phyloP scores from a whole-genome alignment of 2,113 vertebrate species.

The Oncorhynchus mykiss region DNA sequence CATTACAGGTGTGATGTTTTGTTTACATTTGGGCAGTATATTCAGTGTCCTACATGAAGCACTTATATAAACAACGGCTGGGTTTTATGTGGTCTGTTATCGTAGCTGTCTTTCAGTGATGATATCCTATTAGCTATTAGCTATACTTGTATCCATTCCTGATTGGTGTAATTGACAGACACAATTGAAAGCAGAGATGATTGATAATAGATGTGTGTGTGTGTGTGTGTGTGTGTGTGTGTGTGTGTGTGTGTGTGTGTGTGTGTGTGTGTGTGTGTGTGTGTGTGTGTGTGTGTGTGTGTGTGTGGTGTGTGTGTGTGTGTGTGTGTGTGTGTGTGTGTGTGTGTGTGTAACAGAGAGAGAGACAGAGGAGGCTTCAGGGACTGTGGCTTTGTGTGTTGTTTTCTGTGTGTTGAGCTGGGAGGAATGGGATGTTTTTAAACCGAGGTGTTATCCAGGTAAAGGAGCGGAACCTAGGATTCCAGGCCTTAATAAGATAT shows the following conservation, averaged over 20 bases:
- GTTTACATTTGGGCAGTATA: not conserved
- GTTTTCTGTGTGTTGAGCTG: conserved; percentile 42
- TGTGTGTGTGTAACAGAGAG: too few species aligned
- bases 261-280: not conserved
- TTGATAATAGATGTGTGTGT: conserved; percentile 46
- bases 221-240: not conserved
- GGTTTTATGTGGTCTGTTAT: not conserved
- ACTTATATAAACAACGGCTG: not conserved
- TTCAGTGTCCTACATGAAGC: not conserved
- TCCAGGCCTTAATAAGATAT: conserved; percentile 2
- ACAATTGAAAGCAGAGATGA: conserved; percentile 41
- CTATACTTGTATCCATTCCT: conserved; percentile 18
- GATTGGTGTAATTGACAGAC: conserved; percentile 18
- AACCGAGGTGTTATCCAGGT: conserved; percentile 54
- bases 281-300: too few species aligned
- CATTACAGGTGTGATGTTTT: not conserved
- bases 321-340: too few species aligned
- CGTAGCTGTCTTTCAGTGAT: not conserved
- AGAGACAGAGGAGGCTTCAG: conserved; percentile 21
- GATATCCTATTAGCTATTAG: not conserved
- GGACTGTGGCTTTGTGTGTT: conserved; percentile 54
- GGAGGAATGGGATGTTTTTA: conserved; percentile 40
- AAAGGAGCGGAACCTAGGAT: conserved; percentile 27
- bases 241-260: too few species aligned
- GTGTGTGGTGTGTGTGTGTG: too few species aligned